Evolutionary conservation across 2,113 vertebrate genomes (phyloP).

Genomic region (Phalacrocorax carbo): DNA sequence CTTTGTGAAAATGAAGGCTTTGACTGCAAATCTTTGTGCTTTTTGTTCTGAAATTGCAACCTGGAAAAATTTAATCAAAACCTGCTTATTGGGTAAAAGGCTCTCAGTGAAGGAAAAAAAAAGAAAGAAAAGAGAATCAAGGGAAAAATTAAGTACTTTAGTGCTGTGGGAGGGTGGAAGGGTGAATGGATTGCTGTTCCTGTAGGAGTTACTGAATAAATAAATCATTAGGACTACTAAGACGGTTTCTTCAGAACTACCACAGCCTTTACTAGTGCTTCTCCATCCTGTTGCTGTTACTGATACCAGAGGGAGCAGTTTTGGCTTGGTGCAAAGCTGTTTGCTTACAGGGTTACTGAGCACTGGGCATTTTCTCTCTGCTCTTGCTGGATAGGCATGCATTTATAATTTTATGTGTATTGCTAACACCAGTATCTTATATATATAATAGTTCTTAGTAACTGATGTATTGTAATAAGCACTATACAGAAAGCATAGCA

Average conservation of each 20-base stretch:
- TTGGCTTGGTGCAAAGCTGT: not conserved
- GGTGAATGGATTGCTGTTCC: not conserved
- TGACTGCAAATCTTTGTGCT: not conserved
- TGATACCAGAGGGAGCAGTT: not conserved
- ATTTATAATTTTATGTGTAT: not conserved
- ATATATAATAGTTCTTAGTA: not conserved
- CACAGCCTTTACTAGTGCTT: not conserved
- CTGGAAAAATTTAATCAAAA: not conserved
- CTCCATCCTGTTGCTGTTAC: not conserved
- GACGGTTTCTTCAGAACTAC: not conserved
- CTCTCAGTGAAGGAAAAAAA: not conserved
- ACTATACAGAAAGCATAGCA: fast-evolving
- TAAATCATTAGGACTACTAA: not conserved
- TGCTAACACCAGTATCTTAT: not conserved
- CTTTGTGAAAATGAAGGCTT: not conserved
- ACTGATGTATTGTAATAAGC: not conserved
- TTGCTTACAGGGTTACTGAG: not conserved
- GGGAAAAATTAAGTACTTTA: not conserved
- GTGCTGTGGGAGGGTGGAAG: not conserved
- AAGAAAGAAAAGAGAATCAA: not conserved
- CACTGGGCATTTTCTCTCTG: not conserved
- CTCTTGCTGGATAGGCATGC: too few species aligned
- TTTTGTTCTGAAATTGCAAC: not conserved
- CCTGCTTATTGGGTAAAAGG: not conserved
- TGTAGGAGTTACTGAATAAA: not conserved